A percentile compares a stretch with the other conserved stretches of the same genome.
Conservation (phyloP, 2,797 vertebrate genomes). For the Rhincodon typus region DNA sequence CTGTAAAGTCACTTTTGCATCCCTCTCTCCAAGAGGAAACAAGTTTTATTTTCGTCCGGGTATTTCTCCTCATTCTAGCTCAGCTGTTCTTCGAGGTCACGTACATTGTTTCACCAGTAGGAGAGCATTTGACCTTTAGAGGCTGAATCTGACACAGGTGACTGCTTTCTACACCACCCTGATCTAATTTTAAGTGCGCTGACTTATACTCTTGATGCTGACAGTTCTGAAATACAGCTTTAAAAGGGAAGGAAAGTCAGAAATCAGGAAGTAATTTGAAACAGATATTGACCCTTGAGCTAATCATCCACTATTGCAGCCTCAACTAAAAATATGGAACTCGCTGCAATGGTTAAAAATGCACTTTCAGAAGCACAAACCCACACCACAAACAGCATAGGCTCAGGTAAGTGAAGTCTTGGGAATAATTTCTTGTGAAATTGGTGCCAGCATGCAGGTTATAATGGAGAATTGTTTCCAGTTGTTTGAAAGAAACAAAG, state of each 20-base stretch:
- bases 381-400: not conserved
- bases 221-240: constrained; percentile 3
- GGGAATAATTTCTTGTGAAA: not conserved
- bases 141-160: not conserved
- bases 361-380: not conserved
- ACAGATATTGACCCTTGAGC: not conserved
- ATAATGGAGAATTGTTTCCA: not conserved
- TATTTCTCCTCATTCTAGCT: not conserved
- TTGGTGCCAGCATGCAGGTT: not conserved
- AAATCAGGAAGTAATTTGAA: not conserved
- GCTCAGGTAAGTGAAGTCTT: constrained; percentile 19
- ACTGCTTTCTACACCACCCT: not conserved
- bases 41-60: not conserved
- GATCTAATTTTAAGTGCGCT: not conserved
- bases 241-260: not conserved
- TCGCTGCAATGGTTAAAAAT: not conserved
- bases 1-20: not conserved
- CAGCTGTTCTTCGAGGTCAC: not conserved
- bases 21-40: not conserved
- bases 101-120: not conserved
- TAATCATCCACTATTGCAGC: not conserved
- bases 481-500: not conserved
- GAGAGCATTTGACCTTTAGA: not conserved
- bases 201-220: not conserved
- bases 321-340: not conserved